Base-by-base conservation (phyloP, 2,888 invertebrate species). In the Ornithoptera alexandrae region DNA sequence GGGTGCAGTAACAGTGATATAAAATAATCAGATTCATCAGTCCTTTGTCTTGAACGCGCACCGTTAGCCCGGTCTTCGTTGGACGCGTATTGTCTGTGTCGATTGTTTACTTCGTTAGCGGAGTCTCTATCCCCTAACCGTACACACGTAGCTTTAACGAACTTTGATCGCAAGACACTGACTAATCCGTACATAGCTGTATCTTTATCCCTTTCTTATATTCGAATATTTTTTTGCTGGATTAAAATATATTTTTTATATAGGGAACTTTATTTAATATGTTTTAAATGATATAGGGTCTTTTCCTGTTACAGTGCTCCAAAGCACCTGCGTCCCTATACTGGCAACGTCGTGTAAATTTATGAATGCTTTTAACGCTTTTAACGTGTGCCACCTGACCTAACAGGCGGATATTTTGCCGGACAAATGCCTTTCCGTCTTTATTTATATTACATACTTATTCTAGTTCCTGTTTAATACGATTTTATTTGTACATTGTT, bases 381-480 rank as follows among this genome's bases (percentile, higher is more conserved):
- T 88, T 87, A 90, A 83, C 89, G 85, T 86, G 84, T 87, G 89
- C 90, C 89, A 91, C 89, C 92, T 92, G 91, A 91, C 92, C 91
- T 90, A 83, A 79, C 82, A 76, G 82, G 85, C 83, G 84, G 84
- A 85, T 87, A 84, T 87, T 89, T 86, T 80, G 80, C 83, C 79
- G 86, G 86, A 89, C 88, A 88, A 89, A 90, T 88, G 84, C 82
- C 78, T 79, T 18, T 15, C 80, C 79, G 80, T 84, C 85, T 83
- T 79, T 84, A 83, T 88, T 86, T 88, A 86, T 86, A 85, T 85
- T 82, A 81, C 81, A 78, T 82, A 84, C 83, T 85, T 84, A 84
- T 82, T 85, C 77, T 82, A 62, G 59, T 53, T 58, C 18, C 18
- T 42, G 57, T 36, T 69, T 64, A 57, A n/a, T 12, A 60, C 56